Conservation (phyloP, 2,888 invertebrate species). For the Stictocephala bisonia region DNA sequence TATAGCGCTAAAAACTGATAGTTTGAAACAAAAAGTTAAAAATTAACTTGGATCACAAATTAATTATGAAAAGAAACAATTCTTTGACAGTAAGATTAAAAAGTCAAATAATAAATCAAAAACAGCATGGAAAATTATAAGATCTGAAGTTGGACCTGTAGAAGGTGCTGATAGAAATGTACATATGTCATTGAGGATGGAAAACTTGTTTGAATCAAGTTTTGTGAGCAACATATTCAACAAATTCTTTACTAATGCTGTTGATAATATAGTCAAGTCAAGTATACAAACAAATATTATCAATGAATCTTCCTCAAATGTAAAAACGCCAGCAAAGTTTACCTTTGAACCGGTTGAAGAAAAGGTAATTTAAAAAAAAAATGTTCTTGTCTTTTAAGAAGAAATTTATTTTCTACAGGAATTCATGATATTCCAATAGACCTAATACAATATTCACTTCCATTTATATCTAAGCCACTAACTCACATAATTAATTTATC, state of each 20-base stretch:
- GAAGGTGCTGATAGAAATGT: not conserved
- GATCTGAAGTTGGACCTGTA: not conserved
- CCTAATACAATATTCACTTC: not conserved
- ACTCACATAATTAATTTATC: slow-evolving; percentile 3
- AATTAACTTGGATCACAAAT: not conserved
- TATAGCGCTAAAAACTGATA: not conserved
- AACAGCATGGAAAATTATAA: not conserved
- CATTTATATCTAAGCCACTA: not conserved
- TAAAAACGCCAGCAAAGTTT: not conserved
- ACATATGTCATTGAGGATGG: not conserved
- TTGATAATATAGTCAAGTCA: not conserved
- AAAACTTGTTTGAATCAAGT: not conserved
- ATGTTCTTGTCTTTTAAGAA: not conserved
- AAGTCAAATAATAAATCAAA: not conserved
- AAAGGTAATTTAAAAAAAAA: not conserved
- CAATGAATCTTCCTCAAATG: not conserved
- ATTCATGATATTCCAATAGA: not conserved
- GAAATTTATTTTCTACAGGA: slow-evolving; percentile 4
- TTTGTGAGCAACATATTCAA: not conserved
- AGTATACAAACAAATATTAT: not conserved
- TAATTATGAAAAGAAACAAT: not conserved
- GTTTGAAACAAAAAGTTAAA: not conserved
- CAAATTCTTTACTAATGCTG: not conserved
- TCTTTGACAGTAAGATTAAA: not conserved
- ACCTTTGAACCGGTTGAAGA: not conserved